Conservation (phyloP, 2,888 invertebrate genomes). For the Drosophila cognata region DNA sequence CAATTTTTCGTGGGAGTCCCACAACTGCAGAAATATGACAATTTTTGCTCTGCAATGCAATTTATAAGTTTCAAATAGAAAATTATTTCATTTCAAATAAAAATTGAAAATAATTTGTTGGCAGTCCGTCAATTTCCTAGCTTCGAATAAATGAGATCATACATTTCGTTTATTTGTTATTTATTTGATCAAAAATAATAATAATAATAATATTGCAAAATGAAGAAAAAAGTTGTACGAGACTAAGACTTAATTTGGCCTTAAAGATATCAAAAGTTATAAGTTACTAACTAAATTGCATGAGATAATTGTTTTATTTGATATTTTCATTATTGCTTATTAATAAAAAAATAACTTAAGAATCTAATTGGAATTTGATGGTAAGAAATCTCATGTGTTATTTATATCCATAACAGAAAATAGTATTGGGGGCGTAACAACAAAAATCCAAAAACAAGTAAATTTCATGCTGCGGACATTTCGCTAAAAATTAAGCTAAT, state of each 20-base stretch:
- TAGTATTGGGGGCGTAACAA: conserved; percentile 37
- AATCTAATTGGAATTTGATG: conserved; percentile 44
- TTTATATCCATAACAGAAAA: conserved; percentile 42
- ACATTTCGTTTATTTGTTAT: conserved; percentile 44
- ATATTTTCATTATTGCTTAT: conserved; percentile 22
- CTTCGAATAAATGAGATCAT: neutral
- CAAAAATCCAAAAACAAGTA: conserved; percentile 25
- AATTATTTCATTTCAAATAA: neutral
- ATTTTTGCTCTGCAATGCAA: neutral
- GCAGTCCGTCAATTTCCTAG: neutral
- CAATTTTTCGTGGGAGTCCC: neutral
- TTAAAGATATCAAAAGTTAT: conserved; percentile 57
- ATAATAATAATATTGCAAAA: conserved; percentile 75
- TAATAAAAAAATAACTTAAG: conserved; percentile 36
- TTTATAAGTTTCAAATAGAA: neutral
- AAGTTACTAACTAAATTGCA: conserved; percentile 68
- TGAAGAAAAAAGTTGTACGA: conserved; percentile 56
- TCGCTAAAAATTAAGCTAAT: conserved; percentile 69
- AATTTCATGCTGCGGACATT: conserved; percentile 39
- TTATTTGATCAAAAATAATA: conserved; percentile 72
- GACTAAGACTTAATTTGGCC: conserved; percentile 63
- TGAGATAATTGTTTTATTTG: conserved; percentile 59
- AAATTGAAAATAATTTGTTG: neutral
- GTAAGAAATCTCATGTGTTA: conserved; percentile 50
- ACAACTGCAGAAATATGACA: neutral